Conservation (phyloP, 2,888 invertebrate genomes). For the Lasioglossum pauxillum region DNA sequence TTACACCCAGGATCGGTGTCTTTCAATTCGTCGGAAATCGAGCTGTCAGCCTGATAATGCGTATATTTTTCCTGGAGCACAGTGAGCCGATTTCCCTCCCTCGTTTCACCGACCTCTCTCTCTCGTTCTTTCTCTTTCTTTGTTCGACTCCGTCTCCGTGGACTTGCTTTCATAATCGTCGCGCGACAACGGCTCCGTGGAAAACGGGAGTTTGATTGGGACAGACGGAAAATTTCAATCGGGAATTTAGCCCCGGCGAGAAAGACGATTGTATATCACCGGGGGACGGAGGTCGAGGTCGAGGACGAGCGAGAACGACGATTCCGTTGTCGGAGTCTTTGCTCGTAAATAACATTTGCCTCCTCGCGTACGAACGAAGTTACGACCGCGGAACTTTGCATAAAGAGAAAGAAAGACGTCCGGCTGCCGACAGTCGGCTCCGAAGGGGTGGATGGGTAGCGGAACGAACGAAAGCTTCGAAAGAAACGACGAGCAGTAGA, state of each 20-base stretch:
- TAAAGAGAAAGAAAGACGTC: conserved; percentile 36
- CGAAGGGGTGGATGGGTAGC: not conserved
- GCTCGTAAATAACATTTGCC: conserved; percentile 81
- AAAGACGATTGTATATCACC: not conserved
- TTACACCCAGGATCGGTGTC: conserved; percentile 17
- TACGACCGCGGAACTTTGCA: conserved; percentile 70
- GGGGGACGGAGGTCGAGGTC: conserved; percentile 3
- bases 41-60: conserved; percentile 41
- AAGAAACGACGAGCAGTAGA: conserved; percentile 26
- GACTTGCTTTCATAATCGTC: conserved; percentile 68
- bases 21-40: conserved; percentile 46
- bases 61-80: conserved; percentile 38
- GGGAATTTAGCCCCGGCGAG: conserved; percentile 56
- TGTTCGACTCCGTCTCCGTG: conserved; percentile 30
- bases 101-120: conserved; percentile 23
- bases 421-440: not conserved
- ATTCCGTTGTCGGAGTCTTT: conserved; percentile 56
- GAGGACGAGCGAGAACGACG: conserved; percentile 31
- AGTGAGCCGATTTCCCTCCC: conserved; percentile 32
- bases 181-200: conserved; percentile 73
- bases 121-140: not conserved
- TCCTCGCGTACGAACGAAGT: conserved; percentile 71
- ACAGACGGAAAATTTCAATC: conserved; percentile 81
- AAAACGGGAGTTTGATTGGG: conserved; percentile 83
- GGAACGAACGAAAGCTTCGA: conserved; percentile 23